Evolutionary conservation across 2,888 invertebrate genomes (phyloP).

Genomic region (Thymelicus lineola): DNA sequence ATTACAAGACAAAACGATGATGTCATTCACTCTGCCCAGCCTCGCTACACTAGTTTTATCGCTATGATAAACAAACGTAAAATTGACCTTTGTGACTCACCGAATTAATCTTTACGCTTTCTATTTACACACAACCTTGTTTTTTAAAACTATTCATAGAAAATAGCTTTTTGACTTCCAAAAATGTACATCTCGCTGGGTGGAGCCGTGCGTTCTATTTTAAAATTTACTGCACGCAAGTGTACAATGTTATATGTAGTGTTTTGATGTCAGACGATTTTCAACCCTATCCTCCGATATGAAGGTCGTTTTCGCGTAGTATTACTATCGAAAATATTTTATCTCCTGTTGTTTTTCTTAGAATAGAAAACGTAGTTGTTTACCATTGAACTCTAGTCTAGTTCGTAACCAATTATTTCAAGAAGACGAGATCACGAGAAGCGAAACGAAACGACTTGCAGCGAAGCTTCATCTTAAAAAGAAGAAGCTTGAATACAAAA

Average conservation of each 20-base stretch:
- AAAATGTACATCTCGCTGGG: conserved; percentile 80
- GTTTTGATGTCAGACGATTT: conserved; percentile 56
- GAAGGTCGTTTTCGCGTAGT: conserved; percentile 54
- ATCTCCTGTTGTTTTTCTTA: conserved; percentile 46
- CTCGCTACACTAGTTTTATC: conserved; percentile 34
- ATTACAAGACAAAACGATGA: conserved; percentile 38
- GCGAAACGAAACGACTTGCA: conserved; percentile 8
- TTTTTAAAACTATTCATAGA: conserved; percentile 68
- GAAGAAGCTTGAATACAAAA: neutral
- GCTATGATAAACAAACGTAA: conserved; percentile 40
- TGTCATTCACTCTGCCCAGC: conserved; percentile 30
- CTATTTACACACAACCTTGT: conserved; percentile 72
- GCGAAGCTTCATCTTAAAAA: conserved; percentile 7
- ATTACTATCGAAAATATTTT: conserved; percentile 39
- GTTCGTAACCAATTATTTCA: conserved; percentile 9
- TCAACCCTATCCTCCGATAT: conserved; percentile 54
- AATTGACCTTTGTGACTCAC: conserved; percentile 58
- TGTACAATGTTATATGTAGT: conserved; percentile 68
- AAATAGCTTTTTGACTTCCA: conserved; percentile 78
- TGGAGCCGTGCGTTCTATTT: conserved; percentile 76
- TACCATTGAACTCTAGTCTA: conserved; percentile 41
- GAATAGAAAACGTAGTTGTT: conserved; percentile 35
- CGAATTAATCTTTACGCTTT: conserved; percentile 52
- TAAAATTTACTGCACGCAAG: conserved; percentile 61
- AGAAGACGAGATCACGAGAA: neutral